Evolutionary conservation across 2,113 vertebrate genomes (phyloP).

Genomic region (Sterrhoptilus dennistouni): DNA sequence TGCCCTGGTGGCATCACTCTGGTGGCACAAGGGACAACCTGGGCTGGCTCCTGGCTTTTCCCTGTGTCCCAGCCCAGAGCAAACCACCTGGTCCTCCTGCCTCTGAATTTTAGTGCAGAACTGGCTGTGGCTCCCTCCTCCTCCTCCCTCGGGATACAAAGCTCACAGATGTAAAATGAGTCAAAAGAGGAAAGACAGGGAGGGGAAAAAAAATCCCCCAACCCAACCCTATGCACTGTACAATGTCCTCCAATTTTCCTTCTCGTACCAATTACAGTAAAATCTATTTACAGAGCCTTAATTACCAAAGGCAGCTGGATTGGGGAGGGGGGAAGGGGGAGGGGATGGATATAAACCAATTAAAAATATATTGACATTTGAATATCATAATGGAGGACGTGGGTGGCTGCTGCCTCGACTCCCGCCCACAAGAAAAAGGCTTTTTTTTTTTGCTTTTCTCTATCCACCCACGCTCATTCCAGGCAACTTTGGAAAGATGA

Average conservation of each 20-base stretch:
- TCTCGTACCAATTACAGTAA: constrained; percentile 57
- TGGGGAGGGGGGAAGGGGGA: background rate
- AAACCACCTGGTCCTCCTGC: background rate
- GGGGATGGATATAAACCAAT: constrained; percentile 48
- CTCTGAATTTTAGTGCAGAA: background rate
- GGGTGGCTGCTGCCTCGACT: constrained; percentile 63
- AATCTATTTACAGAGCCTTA: constrained; percentile 72
- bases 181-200: constrained; percentile 6
- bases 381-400: constrained; percentile 60
- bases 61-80: accelerated
- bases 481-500: constrained; percentile 9
- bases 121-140: background rate
- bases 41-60: background rate
- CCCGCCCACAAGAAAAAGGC: constrained; percentile 13
- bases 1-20: accelerated
- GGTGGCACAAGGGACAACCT: accelerated
- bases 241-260: constrained; percentile 59
- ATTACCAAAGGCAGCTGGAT: constrained; percentile 56
- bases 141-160: background rate
- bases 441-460: constrained; percentile 5
- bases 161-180: constrained; percentile 17
- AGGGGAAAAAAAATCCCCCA: background rate
- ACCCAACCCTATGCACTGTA: background rate
- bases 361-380: constrained; percentile 74
- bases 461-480: constrained; percentile 59